Conservation (phyloP, 2,113 vertebrate species). For the Labrus mixtus region DNA sequence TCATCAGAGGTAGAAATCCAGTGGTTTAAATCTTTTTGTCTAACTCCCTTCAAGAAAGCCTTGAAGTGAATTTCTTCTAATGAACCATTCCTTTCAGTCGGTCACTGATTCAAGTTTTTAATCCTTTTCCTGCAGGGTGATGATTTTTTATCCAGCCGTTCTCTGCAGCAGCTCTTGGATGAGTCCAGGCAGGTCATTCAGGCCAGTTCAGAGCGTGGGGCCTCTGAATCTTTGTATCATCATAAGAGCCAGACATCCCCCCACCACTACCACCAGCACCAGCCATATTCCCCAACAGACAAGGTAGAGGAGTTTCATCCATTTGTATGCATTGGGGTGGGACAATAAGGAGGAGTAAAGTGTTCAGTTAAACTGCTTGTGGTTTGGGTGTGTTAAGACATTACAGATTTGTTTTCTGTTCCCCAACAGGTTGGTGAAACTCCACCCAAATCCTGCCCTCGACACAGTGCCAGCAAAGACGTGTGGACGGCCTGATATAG, state of each 20-base stretch:
- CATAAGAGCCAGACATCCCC: constrained; percentile 14
- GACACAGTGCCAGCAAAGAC: not conserved
- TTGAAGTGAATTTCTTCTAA: too few relatives aligned
- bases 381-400: constrained; percentile 43
- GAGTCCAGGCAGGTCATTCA: constrained; percentile 60
- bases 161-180: constrained; percentile 66
- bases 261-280: not conserved
- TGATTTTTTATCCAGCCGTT: constrained; percentile 38
- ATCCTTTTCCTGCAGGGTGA: constrained; percentile 30
- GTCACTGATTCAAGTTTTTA: not conserved
- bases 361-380: not conserved
- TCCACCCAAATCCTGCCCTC: constrained; percentile 44
- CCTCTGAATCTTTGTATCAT: not conserved
- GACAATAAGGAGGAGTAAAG: not conserved
- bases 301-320: constrained; percentile 37
- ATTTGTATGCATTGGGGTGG: constrained; percentile 25
- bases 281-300: not conserved
- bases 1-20: too few relatives aligned
- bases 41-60: too few relatives aligned
- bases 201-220: constrained; percentile 37
- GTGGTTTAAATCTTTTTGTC: too few relatives aligned
- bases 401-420: not conserved
- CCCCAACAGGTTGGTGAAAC: constrained; percentile 42
- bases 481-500: not conserved
- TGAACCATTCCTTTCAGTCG: not conserved